These are phyloP conservation scores for Pollicipes pollicipes DNA, from an alignment of 1,140 invertebrate genomes.

Conservation along the genomic window DNA sequence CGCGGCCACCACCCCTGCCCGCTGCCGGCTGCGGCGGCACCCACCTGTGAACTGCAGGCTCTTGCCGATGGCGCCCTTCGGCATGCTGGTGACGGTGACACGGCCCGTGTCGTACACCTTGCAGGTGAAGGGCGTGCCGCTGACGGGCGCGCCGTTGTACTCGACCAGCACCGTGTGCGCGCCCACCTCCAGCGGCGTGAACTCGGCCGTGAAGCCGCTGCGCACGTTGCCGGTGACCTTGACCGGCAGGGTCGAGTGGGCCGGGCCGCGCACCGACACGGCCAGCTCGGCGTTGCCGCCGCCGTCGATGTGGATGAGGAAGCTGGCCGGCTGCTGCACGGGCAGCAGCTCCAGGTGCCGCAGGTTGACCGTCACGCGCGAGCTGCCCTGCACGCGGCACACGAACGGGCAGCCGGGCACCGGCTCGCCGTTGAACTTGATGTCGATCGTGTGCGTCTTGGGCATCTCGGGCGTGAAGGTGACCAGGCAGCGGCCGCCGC, in stretches of 20 bases:
- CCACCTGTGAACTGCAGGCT: slow-evolving; percentile 34
- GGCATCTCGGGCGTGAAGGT: slow-evolving; percentile 85
- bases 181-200: slow-evolving; percentile 73
- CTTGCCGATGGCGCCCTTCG: slow-evolving; percentile 32
- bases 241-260: slow-evolving; percentile 43
- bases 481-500: slow-evolving; percentile 80
- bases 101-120: slow-evolving; percentile 69
- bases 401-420: slow-evolving; percentile 81
- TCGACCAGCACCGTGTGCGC: slow-evolving; percentile 74
- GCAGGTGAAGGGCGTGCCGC: slow-evolving; percentile 77
- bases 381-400: slow-evolving; percentile 59
- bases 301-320: slow-evolving; percentile 73
- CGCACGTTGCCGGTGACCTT: slow-evolving; percentile 74
- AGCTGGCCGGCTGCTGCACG: slow-evolving; percentile 65
- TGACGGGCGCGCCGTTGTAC: slow-evolving; percentile 73
- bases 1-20: too few relatives aligned
- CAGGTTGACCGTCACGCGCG: slow-evolving; percentile 55
- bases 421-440: slow-evolving; percentile 93
- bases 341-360: slow-evolving; percentile 68
- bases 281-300: slow-evolving; percentile 64
- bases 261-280: slow-evolving; percentile 66
- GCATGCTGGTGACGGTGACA: slow-evolving; percentile 34
- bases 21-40: background rate
- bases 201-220: slow-evolving; percentile 69
- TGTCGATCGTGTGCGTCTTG: slow-evolving; percentile 86